phyloP scores from a whole-genome alignment of 2,888 invertebrate genomes.

The Altica lythri region DNA sequence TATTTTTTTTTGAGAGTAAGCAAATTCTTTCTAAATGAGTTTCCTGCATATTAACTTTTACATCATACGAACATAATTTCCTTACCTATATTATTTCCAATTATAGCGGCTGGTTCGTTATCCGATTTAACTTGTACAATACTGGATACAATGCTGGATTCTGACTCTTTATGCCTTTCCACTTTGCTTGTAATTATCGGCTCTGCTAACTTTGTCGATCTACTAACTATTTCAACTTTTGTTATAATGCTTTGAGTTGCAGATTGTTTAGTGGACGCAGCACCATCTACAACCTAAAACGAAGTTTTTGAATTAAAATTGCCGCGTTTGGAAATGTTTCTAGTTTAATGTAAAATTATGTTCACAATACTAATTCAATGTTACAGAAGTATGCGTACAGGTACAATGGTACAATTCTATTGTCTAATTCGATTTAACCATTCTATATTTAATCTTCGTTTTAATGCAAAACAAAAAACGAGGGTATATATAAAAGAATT shows the following conservation, averaged over 20 bases:
- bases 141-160: conserved; percentile 50
- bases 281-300: conserved; percentile 31
- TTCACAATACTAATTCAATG: too few species aligned
- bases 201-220: conserved; percentile 46
- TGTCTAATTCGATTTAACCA: too few species aligned
- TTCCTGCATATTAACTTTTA: too few species aligned
- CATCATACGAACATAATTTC: too few species aligned
- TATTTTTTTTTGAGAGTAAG: too few species aligned
- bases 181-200: conserved; percentile 62
- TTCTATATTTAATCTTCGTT: too few species aligned
- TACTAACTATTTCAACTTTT: conserved; percentile 53
- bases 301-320: conserved; percentile 12
- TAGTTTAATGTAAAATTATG: too few species aligned
- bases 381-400: too few species aligned
- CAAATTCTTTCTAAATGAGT: too few species aligned
- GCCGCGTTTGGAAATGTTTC: not conserved
- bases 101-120: conserved; percentile 64
- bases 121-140: conserved; percentile 52
- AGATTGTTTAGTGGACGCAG: conserved; percentile 14
- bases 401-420: too few species aligned
- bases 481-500: too few species aligned
- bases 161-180: conserved; percentile 48
- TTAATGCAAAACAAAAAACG: too few species aligned
- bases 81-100: conserved; percentile 53
- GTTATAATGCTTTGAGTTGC: conserved; percentile 38